These are phyloP conservation scores for Leucosticte australis DNA, from an alignment of 2,113 vertebrate species.

Conservation along the genomic window DNA sequence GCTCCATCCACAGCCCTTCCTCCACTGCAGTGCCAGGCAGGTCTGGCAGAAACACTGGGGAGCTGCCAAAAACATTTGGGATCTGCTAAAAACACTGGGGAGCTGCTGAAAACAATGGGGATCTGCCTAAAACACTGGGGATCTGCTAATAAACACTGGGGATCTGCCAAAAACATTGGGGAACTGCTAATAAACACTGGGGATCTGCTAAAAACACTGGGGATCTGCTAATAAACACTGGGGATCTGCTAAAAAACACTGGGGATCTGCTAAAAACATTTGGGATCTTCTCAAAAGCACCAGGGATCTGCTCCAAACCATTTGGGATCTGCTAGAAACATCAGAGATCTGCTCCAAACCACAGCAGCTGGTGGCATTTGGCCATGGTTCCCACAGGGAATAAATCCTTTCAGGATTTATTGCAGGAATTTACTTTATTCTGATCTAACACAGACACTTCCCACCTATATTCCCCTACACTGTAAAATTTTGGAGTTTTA, in stretches of 20 bases:
- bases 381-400: not conserved
- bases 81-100: accelerated
- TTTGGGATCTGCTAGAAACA: not conserved
- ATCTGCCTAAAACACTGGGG: accelerated
- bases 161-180: accelerated
- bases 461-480: not conserved
- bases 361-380: not conserved
- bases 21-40: not conserved
- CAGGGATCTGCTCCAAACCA: not conserved
- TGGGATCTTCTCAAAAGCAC: not conserved
- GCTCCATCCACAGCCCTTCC: not conserved
- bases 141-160: accelerated
- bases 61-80: not conserved
- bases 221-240: not conserved
- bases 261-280: not conserved
- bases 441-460: accelerated
- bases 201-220: too few species aligned
- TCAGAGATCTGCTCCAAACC: not conserved
- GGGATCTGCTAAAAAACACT: accelerated
- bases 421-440: not conserved
- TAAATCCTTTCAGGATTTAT: not conserved
- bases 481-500: not conserved
- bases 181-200: accelerated
- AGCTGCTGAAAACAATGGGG: not conserved
- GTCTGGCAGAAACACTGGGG: not conserved